phyloP scores from a whole-genome alignment of 2,113 vertebrate genomes.

The Anhinga anhinga region DNA sequence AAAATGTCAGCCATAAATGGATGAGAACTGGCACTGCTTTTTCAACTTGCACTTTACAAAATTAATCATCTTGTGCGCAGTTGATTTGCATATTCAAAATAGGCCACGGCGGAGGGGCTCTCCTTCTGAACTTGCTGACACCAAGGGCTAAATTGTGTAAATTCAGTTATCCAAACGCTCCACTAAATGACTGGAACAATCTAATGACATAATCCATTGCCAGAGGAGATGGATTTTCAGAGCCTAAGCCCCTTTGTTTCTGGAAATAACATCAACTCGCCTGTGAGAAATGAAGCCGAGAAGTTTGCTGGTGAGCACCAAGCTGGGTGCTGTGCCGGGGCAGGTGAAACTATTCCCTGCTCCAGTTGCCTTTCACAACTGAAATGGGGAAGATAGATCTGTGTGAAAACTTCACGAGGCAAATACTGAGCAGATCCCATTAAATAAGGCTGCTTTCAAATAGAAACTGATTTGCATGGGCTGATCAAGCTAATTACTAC shows the following conservation, averaged over 20 bases:
- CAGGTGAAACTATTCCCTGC: neutral
- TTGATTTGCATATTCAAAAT: slow-evolving; percentile 15
- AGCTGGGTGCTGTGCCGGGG: neutral
- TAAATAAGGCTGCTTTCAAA: slow-evolving; percentile 47
- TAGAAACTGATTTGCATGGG: slow-evolving; percentile 46
- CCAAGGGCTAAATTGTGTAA: neutral
- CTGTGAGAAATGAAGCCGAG: neutral
- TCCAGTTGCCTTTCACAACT: neutral
- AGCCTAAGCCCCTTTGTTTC: neutral
- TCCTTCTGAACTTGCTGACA: neutral
- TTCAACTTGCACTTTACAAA: neutral
- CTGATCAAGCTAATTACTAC: slow-evolving; percentile 51
- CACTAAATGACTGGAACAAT: neutral
- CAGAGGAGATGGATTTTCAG: neutral
- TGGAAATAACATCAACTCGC: neutral
- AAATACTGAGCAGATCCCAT: neutral
- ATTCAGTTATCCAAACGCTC: neutral
- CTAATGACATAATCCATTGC: neutral
- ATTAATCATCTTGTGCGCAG: neutral
- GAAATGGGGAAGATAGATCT: neutral
- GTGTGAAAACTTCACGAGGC: slow-evolving; percentile 5
- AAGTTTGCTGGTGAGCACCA: neutral
- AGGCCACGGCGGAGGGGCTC: neutral
- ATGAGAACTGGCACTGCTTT: neutral
- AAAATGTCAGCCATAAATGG: neutral